Evolutionary conservation across 1,140 invertebrate species (phyloP).

Genomic region (Phymastichus coffea): DNA sequence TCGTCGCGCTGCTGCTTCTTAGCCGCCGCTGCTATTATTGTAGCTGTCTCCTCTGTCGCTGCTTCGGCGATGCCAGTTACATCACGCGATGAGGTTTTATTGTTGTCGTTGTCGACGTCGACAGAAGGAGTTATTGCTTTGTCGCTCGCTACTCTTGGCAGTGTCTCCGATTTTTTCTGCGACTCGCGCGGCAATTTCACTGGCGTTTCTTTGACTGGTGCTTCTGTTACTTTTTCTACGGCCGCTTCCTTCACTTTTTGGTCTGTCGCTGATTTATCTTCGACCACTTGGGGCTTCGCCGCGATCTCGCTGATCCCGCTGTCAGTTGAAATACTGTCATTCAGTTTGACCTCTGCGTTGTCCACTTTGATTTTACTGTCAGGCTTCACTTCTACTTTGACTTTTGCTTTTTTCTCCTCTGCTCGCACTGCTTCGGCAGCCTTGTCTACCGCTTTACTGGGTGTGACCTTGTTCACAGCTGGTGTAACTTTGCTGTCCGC

Average conservation of each 20-base stretch:
- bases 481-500: neutral
- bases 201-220: neutral
- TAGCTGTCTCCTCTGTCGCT: slow-evolving; percentile 31
- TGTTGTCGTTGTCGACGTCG: neutral
- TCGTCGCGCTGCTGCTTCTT: neutral
- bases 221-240: neutral
- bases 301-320: too few species aligned
- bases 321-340: neutral
- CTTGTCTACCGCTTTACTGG: slow-evolving; percentile 1
- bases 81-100: neutral
- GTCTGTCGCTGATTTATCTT: neutral
- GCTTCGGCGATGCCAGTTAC: slow-evolving; percentile 3
- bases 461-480: neutral
- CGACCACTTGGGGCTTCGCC: too few species aligned
- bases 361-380: neutral
- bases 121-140: neutral
- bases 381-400: neutral
- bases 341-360: slow-evolving; percentile 11
- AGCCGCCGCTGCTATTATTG: slow-evolving; percentile 9
- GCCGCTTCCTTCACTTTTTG: neutral
- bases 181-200: neutral
- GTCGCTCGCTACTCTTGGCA: neutral
- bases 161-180: neutral
- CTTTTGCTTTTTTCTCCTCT: neutral
- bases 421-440: neutral